Percentiles rank a stretch among this genome's conserved stretches.
Conservation (phyloP, 2,797 vertebrate species). For the Gallinago solitaria region DNA sequence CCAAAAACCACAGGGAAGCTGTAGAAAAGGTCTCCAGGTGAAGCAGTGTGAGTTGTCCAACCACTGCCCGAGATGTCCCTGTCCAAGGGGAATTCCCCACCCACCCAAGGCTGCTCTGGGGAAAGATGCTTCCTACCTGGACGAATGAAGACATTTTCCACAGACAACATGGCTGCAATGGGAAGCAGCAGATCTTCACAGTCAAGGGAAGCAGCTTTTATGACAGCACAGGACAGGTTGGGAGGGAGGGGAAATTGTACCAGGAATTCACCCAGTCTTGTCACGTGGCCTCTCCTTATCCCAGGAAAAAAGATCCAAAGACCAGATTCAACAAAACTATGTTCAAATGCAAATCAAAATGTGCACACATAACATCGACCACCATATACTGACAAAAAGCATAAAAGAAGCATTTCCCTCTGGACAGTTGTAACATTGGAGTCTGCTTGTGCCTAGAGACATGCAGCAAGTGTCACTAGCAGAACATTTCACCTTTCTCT, state of each 20-base stretch:
- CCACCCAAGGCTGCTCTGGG: neutral
- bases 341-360: neutral
- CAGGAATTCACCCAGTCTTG: constrained; percentile 89
- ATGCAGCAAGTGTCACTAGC: neutral
- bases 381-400: neutral
- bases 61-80: neutral
- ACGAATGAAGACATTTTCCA: constrained; percentile 96
- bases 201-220: constrained; percentile 88
- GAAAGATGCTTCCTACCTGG: constrained; percentile 81
- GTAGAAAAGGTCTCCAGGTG: neutral
- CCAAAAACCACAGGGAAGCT: neutral
- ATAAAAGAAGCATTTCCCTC: neutral
- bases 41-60: neutral
- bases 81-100: neutral
- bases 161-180: constrained; percentile 95
- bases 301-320: neutral
- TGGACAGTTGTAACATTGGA: neutral
- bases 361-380: neutral
- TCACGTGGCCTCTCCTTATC: constrained; percentile 89
- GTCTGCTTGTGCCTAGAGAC: neutral
- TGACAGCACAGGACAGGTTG: constrained; percentile 88
- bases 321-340: neutral
- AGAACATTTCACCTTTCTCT: neutral
- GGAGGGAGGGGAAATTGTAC: constrained; percentile 94
- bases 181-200: constrained; percentile 93